These are phyloP conservation scores for Mesembrinibis cayennensis DNA, from an alignment of 2,113 vertebrate species.

Conservation along the genomic window DNA sequence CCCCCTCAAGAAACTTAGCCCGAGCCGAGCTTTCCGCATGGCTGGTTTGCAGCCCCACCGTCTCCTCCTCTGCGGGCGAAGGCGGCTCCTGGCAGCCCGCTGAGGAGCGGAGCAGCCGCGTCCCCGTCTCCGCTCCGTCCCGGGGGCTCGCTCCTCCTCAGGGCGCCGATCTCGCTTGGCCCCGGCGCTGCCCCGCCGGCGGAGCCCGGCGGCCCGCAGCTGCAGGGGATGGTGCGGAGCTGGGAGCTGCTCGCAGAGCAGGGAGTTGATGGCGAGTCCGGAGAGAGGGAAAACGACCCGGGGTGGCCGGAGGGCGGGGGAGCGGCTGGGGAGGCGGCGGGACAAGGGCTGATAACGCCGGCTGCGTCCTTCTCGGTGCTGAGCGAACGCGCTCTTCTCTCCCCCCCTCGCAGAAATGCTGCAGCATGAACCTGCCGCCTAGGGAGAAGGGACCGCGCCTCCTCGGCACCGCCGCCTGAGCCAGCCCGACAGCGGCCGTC, in stretches of 20 bases:
- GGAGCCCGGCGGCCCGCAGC: not conserved
- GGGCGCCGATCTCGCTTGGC: not conserved
- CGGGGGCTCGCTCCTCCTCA: not conserved
- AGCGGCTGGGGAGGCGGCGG: not conserved
- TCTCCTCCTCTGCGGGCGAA: not conserved
- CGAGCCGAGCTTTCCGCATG: not conserved
- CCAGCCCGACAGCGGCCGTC: not conserved
- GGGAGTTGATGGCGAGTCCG: not conserved
- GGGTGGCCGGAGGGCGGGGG: not conserved
- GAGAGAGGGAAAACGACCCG: not conserved
- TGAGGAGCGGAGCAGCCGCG: not conserved
- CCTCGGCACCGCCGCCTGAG: slow-evolving; percentile 1
- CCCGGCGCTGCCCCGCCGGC: not conserved
- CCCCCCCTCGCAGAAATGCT: slow-evolving; percentile 33
- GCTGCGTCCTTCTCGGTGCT: not conserved
- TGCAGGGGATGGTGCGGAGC: not conserved
- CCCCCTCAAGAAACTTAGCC: not conserved
- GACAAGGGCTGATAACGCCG: not conserved
- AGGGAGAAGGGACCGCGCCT: not conserved
- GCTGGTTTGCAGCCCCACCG: not conserved
- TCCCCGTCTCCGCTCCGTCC: not conserved
- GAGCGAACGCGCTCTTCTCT: not conserved
- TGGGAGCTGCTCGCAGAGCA: not conserved
- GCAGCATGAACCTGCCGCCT: slow-evolving; percentile 49
- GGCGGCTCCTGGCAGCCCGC: not conserved